phyloP scores from a whole-genome alignment of 2,113 vertebrate genomes.

The Pterophyllum scalare region DNA sequence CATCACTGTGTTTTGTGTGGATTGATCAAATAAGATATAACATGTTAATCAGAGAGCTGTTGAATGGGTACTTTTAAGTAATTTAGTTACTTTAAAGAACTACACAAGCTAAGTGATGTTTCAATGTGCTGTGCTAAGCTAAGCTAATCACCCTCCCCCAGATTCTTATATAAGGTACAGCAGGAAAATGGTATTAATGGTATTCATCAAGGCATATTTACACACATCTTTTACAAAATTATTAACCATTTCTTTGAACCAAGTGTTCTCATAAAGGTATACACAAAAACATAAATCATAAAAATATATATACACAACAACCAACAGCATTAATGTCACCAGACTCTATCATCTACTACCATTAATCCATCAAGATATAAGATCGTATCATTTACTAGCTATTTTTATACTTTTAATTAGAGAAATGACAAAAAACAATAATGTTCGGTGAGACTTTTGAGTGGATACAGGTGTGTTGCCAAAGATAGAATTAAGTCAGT shows the following conservation, averaged over 20 bases:
- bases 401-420: background rate
- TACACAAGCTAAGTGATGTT: background rate
- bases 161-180: background rate
- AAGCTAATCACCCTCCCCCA: background rate
- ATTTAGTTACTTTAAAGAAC: background rate
- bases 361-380: background rate
- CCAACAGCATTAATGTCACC: background rate
- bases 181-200: background rate
- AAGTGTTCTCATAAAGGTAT: background rate
- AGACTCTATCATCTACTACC: background rate
- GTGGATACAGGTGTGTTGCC: slow-evolving; percentile 26
- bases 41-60: background rate
- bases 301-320: background rate
- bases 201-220: no score
- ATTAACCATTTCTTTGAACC: background rate
- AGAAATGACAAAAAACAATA: background rate
- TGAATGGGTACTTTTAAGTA: background rate
- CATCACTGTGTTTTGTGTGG: background rate
- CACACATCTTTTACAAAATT: background rate
- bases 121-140: background rate
- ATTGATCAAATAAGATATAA: background rate
- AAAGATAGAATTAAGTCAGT: slow-evolving; percentile 35
- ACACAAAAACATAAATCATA: background rate
- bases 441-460: background rate
- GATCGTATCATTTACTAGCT: background rate